These are phyloP conservation scores for Amphiprion ocellaris DNA, from an alignment of 2,113 vertebrate species.

Conservation along the genomic window DNA sequence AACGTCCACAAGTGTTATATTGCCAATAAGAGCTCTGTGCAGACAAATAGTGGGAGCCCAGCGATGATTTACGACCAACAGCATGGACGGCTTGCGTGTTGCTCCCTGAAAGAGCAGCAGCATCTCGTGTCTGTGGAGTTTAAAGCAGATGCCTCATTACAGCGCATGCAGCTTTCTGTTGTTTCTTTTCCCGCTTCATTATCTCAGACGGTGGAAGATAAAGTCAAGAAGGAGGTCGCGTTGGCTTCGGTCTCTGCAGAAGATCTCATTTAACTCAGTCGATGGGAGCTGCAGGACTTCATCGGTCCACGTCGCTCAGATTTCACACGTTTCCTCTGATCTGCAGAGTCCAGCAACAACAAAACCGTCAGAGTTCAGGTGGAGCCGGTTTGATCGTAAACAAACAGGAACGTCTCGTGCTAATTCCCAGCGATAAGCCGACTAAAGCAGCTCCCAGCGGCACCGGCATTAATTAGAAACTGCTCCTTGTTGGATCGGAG, in stretches of 20 bases:
- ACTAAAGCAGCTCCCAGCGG: conserved; percentile 14
- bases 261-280: neutral
- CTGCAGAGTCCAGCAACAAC: no score
- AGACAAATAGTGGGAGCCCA: conserved; percentile 36
- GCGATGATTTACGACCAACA: conserved; percentile 37
- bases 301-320: neutral
- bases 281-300: neutral
- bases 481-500: conserved; percentile 10
- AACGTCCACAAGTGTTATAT: conserved; percentile 44
- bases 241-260: neutral
- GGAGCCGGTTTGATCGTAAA: neutral
- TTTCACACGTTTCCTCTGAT: no score
- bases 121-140: conserved; percentile 3
- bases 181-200: neutral
- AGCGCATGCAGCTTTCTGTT: conserved; percentile 10
- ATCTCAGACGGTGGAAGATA: neutral
- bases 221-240: conserved; percentile 6
- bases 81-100: conserved; percentile 28
- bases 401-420: neutral
- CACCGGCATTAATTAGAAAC: conserved; percentile 18
- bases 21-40: conserved; percentile 37
- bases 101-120: conserved; percentile 1
- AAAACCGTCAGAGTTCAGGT: neutral
- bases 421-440: conserved; percentile 21
- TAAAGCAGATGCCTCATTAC: conserved; percentile 14